Evolutionary conservation across 2,888 invertebrate species (phyloP), one percentile per base, ranked within the genome.

Genomic region (Lepidocyrtinus sp.): DNA sequence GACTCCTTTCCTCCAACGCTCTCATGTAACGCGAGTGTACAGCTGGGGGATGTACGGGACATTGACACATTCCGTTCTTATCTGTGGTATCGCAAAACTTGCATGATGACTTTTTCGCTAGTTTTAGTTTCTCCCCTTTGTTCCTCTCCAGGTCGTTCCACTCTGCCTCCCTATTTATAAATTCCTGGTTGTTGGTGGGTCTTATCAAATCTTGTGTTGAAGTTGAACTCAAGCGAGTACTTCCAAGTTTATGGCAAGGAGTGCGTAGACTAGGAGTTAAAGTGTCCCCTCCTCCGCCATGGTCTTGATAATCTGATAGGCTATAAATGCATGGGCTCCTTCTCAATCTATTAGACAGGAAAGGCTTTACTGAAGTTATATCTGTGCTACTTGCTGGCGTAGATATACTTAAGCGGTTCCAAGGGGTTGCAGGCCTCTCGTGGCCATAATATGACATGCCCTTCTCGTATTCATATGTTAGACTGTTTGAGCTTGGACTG

Each of bases 1-100:
- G 27, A 7, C 64, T 9, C 12, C 61, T 59, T 12, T 77, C 77
- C 21, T 71, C 50, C 12, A 71, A 21, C 1, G 27, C 61, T 25
- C 61, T 21, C 71, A 77, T 22, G 36, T 77, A 77, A 3, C 77
- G 24, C 2, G 77, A 65, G 9, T 71, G 71, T 5, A 77, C 67
- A 0, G 71, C 22, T 22, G 71, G 77, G 2, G 71, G 65, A 21
- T 77, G 77, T 21, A 77, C 25, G 5, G 77, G 65, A 45, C 77
- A 76, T 21, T 68, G 63, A 27, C 70, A 71, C 25, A 9, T 64
- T 2, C 70, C 70, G 15, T 26, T 17, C 5, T 55, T 12, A 19
- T 55, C 46, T 1, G 71, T 64, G 12, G 65, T 45, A n/a, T 21
- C 45, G 36, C 77, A 77, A 61, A 21, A 77, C 62, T 71, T 71